Base-by-base conservation (phyloP, 2,797 vertebrate genomes). In the Lepidocolaptes lacrymiger region DNA sequence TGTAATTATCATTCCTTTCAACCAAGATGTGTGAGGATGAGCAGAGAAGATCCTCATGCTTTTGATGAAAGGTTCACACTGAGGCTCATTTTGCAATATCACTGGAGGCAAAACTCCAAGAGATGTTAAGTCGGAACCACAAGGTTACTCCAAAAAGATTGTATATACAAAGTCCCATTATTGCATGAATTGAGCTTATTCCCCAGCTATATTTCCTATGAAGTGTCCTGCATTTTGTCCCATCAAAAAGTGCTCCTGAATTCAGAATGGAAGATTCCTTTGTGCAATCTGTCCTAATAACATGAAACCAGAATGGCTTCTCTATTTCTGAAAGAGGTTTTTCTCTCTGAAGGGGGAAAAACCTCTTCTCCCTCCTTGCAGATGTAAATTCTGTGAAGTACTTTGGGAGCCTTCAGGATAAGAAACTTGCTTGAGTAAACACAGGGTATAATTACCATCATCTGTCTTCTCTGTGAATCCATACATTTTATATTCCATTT, bases 361-460 rank as follows among this genome's bases (percentile, higher is more conserved):
- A 69, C 8, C 17, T 39, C 66, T 73, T 43, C 62, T 67, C 48
- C 75, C 76, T 93, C 54, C 43, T 75, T 75, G 88, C 62, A 81
- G 85, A 81, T 87, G 82, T 52, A 90, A 91, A 85, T 93, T 51
- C 71, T 82, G 63, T 77, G 73, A 92, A 96, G 32, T 89, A 89
- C 89, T 92, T 95, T 19, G 66, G 73, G 51, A 91, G 59, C 51
- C 68, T 93, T 84, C 81, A 85, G 62, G 87, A 92, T 69, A 46
- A 88, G 88, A 90, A 82, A 23, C 10, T 5, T 48, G 55, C 76
- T 86, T 9, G 3, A 88, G 56, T 93, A 96, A 94, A 93, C 71
- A 86, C 48, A 87, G 88, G 71, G 67, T 95, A 74, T 93, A 97
- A 97, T 96, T 95, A 96, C 93, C 69, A 96, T 97, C 76, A 95